These are phyloP conservation scores for Lasioglossum lativentre DNA, from an alignment of 2,888 invertebrate species.

Conservation along the genomic window DNA sequence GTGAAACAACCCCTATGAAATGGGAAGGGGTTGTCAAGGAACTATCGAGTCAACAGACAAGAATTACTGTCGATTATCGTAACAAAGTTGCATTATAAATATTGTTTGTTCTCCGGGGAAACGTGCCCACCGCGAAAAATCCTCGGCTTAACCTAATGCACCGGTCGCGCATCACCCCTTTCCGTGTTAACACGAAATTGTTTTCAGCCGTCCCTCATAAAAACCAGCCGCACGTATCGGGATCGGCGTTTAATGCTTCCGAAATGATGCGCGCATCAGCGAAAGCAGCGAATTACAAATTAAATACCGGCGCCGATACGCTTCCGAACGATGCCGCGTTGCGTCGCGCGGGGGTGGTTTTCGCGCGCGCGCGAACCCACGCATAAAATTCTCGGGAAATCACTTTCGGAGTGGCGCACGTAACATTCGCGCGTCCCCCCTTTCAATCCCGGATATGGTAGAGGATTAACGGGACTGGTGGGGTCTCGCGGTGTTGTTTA, in stretches of 20 bases:
- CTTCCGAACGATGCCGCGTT: background rate
- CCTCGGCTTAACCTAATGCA: background rate
- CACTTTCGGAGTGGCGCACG: slow-evolving; percentile 29
- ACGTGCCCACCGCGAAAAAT: background rate
- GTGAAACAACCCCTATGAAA: background rate
- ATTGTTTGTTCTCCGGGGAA: background rate
- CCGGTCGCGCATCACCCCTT: background rate
- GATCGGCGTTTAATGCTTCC: slow-evolving; percentile 32
- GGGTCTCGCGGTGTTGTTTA: slow-evolving; percentile 55
- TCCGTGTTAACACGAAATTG: slow-evolving; percentile 9
- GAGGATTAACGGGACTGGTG: slow-evolving; percentile 59
- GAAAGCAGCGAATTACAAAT: slow-evolving; percentile 29
- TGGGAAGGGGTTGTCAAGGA: background rate
- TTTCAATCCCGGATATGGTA: slow-evolving; percentile 43
- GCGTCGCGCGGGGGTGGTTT: too few relatives aligned
- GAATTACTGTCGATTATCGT: background rate
- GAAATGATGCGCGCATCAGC: slow-evolving; percentile 30
- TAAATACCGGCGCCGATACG: slow-evolving; percentile 22
- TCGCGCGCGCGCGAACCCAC: background rate
- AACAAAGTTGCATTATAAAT: background rate
- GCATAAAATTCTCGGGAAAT: slow-evolving; percentile 54
- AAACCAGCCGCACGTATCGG: background rate
- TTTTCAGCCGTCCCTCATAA: background rate
- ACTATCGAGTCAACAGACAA: background rate
- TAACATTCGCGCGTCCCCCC: slow-evolving; percentile 34